These are phyloP conservation scores for Acromyrmex heyeri DNA, from an alignment of 1,140 invertebrate species.

Conservation along the genomic window DNA sequence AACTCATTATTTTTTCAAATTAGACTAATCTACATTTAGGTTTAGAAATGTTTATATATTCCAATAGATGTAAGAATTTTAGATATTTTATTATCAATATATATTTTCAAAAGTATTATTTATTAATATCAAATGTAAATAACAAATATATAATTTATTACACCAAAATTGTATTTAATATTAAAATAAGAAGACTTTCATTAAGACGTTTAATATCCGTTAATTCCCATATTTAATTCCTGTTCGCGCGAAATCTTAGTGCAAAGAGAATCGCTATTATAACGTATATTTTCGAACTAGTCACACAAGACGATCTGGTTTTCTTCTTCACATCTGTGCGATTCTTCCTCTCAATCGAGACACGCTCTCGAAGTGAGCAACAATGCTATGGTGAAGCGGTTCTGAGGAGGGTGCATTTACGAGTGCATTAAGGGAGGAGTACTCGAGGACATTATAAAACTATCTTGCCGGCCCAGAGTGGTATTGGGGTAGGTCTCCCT, in stretches of 20 bases:
- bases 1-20: neutral
- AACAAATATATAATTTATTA: conserved; percentile 4
- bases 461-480: conserved; percentile 70
- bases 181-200: neutral
- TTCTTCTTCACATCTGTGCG: conserved; percentile 68
- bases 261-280: conserved; percentile 45
- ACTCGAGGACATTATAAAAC: conserved; percentile 80
- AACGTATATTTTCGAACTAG: conserved; percentile 66
- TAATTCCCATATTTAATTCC: conserved; percentile 2
- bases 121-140: neutral
- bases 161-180: neutral
- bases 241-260: neutral
- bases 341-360: conserved; percentile 56
- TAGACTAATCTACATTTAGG: neutral
- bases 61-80: neutral
- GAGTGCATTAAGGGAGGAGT: conserved; percentile 78
- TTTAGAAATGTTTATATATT: neutral
- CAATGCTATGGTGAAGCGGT: conserved; percentile 66
- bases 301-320: conserved; percentile 63
- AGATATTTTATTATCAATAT: neutral
- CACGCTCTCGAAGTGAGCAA: conserved; percentile 74
- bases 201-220: neutral
- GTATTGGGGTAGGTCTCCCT: conserved; percentile 76
- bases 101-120: conserved; percentile 13
- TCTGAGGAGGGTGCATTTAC: conserved; percentile 70